These are phyloP conservation scores for Pangasius krempfi DNA, from an alignment of 2,797 vertebrate species.

Conservation along the genomic window DNA sequence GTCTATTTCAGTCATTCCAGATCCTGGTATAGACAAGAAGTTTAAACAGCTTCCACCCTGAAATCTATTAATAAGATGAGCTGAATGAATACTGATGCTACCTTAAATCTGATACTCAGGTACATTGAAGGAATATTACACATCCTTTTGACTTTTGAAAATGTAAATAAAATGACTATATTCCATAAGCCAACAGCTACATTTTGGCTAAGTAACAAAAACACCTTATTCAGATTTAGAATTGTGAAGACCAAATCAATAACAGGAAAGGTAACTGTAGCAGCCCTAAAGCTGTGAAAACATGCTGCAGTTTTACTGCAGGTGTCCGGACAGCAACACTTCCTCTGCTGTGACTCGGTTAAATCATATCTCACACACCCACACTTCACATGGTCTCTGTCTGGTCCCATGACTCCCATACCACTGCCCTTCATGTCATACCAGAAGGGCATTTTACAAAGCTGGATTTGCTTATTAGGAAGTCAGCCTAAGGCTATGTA, in stretches of 20 bases:
- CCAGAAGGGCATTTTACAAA: not conserved
- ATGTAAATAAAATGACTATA: not conserved
- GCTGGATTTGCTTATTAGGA: not conserved
- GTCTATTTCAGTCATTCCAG: slow-evolving; percentile 50
- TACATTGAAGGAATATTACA: not conserved
- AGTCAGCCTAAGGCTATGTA: not conserved
- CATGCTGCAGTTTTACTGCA: slow-evolving; percentile 53
- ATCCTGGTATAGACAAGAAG: slow-evolving; percentile 34
- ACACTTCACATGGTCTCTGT: slow-evolving; percentile 24
- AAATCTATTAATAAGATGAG: slow-evolving; percentile 45
- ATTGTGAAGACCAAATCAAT: slow-evolving; percentile 44
- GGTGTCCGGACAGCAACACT: slow-evolving; percentile 54
- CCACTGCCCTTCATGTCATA: not conserved
- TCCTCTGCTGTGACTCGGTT: slow-evolving; percentile 45
- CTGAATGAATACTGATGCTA: slow-evolving; percentile 2
- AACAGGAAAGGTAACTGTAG: slow-evolving; percentile 62
- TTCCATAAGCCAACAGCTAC: not conserved
- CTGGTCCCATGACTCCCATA: slow-evolving; percentile 30
- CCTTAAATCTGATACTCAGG: not conserved
- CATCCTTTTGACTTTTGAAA: not conserved
- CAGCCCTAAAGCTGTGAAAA: slow-evolving; percentile 60
- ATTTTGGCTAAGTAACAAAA: not conserved
- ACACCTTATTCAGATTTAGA: not conserved
- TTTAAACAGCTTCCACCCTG: slow-evolving; percentile 20
- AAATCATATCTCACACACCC: slow-evolving; percentile 31